A percentile compares a stretch with the other conserved stretches of the same genome.
These are phyloP conservation scores for Euplexia lucipara DNA, from an alignment of 2,888 invertebrate genomes.

Conservation along the genomic window DNA sequence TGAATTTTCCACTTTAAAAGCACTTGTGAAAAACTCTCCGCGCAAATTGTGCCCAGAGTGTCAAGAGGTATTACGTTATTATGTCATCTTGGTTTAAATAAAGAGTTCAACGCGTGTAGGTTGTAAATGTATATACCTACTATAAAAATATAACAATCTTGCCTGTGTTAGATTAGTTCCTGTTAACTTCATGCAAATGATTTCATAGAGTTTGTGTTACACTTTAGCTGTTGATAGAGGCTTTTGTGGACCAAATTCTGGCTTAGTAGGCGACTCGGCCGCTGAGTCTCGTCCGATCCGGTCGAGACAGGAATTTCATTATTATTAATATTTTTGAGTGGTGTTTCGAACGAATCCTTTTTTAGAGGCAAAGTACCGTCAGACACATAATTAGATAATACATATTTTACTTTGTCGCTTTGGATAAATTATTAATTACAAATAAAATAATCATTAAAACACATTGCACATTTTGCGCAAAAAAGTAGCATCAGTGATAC, in stretches of 20 bases:
- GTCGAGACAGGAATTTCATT: too few relatives aligned
- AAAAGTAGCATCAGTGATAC: too few relatives aligned
- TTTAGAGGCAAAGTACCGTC: too few relatives aligned
- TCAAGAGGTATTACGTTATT: not conserved
- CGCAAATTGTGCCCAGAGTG: not conserved
- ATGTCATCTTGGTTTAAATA: constrained; percentile 15
- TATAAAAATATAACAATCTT: not conserved
- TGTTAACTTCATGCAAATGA: not conserved
- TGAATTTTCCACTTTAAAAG: constrained; percentile 1
- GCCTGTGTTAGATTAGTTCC: not conserved
- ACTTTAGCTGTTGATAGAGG: not conserved
- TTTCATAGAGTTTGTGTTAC: constrained; percentile 2
- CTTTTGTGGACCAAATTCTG: not conserved
- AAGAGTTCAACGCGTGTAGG: constrained; percentile 43
- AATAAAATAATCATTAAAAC: too few relatives aligned
- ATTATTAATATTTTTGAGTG: too few relatives aligned
- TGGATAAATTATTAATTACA: too few relatives aligned
- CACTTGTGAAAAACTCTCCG: constrained; percentile 7
- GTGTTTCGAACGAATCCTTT: too few relatives aligned
- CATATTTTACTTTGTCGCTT: too few relatives aligned
- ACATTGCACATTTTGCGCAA: too few relatives aligned
- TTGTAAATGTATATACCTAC: not conserved
- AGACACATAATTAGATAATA: too few relatives aligned
- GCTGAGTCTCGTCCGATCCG: too few relatives aligned
- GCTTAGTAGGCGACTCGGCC: too few relatives aligned